Conservation (phyloP, 2,888 invertebrate species). For the Dolomedes plantarius region DNA sequence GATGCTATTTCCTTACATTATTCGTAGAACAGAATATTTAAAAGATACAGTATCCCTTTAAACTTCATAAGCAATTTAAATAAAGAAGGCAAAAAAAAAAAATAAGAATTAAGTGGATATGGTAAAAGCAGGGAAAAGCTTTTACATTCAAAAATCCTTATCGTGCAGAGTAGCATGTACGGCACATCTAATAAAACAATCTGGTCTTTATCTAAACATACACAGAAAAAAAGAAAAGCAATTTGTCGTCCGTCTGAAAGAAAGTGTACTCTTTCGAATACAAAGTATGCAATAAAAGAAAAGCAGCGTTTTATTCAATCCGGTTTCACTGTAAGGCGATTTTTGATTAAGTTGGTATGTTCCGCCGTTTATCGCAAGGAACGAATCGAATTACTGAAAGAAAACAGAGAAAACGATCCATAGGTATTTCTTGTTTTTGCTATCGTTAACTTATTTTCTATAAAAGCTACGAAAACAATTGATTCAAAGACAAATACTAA, state of each 20-base stretch:
- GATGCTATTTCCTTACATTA: too few relatives aligned
- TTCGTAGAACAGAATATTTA: too few relatives aligned
- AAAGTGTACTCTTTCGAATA: neutral
- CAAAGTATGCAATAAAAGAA: neutral
- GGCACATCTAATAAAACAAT: too few relatives aligned
- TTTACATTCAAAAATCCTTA: too few relatives aligned
- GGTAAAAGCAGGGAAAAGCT: too few relatives aligned
- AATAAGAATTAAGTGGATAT: too few relatives aligned
- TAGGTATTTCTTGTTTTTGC: neutral
- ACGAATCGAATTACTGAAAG: neutral
- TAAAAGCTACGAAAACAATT: neutral
- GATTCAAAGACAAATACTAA: neutral
- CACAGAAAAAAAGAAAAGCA: too few relatives aligned
- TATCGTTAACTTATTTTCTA: neutral
- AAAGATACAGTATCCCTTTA: too few relatives aligned
- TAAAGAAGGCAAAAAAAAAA: too few relatives aligned
- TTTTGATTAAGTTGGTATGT: slow-evolving; percentile 4
- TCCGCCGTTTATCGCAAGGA: neutral
- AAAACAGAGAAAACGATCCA: neutral
- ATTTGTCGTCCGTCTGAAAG: neutral
- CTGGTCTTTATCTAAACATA: too few relatives aligned
- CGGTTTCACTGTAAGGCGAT: neutral
- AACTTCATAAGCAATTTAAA: too few relatives aligned
- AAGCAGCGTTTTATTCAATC: neutral
- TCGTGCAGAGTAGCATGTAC: too few relatives aligned